Conservation (phyloP, 1,140 invertebrate genomes). For the Lerema accius region DNA sequence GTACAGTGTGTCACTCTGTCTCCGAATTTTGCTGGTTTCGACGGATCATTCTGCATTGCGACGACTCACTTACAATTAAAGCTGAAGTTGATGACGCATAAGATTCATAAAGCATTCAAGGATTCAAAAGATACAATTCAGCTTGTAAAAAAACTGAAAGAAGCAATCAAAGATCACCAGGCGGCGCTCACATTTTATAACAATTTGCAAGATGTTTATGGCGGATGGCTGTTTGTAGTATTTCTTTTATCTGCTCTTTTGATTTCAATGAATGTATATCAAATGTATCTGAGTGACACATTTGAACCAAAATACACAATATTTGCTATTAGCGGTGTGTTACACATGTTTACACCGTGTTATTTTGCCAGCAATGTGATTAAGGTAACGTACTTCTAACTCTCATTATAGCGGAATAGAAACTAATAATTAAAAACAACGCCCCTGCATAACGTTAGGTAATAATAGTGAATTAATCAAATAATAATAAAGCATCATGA, state of each 20-base stretch:
- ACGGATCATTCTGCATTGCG: slow-evolving; percentile 66
- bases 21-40: slow-evolving; percentile 57
- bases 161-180: slow-evolving; percentile 56
- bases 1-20: slow-evolving; percentile 48
- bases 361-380: slow-evolving; percentile 58
- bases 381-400: slow-evolving; percentile 47
- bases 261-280: slow-evolving; percentile 61
- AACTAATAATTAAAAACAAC: slow-evolving; percentile 32
- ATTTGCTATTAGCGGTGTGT: slow-evolving; percentile 53
- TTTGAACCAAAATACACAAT: slow-evolving; percentile 56
- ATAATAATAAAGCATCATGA: slow-evolving; percentile 17
- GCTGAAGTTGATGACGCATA: slow-evolving; percentile 57
- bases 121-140: slow-evolving; percentile 44
- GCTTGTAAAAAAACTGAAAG: slow-evolving; percentile 46
- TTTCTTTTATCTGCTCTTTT: slow-evolving; percentile 56
- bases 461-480: slow-evolving; percentile 26
- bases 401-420: slow-evolving; percentile 28
- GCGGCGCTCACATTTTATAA: slow-evolving; percentile 54
- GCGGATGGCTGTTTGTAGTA: slow-evolving; percentile 59
- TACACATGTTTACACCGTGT: slow-evolving; percentile 65
- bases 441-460: slow-evolving; percentile 22
- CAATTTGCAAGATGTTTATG: slow-evolving; percentile 57
- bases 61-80: slow-evolving; percentile 62
- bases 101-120: slow-evolving; percentile 52
- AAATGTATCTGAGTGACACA: slow-evolving; percentile 48